Percentiles rank a stretch among this genome's conserved stretches.
Evolutionary conservation across 2,113 vertebrate species (phyloP).

Genomic region (Tetraodon nigroviridis): DNA sequence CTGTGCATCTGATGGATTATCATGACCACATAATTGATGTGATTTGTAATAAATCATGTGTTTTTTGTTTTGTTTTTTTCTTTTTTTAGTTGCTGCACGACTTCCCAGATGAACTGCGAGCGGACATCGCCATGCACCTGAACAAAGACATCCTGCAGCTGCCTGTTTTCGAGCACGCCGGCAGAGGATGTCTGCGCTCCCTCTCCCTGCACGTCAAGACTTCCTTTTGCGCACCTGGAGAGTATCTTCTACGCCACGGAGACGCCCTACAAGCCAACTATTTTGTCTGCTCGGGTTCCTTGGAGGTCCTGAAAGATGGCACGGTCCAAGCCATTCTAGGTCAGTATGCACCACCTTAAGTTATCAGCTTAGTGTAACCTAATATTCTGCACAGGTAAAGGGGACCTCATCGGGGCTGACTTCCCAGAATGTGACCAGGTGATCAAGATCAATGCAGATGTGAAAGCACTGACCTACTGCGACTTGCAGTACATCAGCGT

Average conservation of each 20-base stretch:
- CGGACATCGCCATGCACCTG: slow-evolving; percentile 95
- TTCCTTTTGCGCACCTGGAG: slow-evolving; percentile 91
- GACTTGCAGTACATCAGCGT: slow-evolving; percentile 90
- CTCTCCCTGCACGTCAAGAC: slow-evolving; percentile 96
- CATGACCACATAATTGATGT: too few relatives aligned
- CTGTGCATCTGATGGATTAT: too few relatives aligned
- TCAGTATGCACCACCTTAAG: slow-evolving; percentile 61
- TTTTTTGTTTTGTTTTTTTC: background rate
- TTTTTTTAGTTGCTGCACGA: slow-evolving; percentile 86
- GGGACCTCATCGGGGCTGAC: slow-evolving; percentile 93
- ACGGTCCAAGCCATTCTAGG: slow-evolving; percentile 94
- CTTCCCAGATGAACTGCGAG: slow-evolving; percentile 93
- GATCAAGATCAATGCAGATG: slow-evolving; percentile 90
- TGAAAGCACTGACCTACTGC: slow-evolving; percentile 94
- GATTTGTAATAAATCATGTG: too few relatives aligned
- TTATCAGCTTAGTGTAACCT: background rate
- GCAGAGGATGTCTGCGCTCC: slow-evolving; percentile 90
- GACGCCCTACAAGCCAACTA: slow-evolving; percentile 92
- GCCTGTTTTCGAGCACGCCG: slow-evolving; percentile 86
- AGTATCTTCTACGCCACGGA: slow-evolving; percentile 90
- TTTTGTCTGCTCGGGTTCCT: slow-evolving; percentile 92
- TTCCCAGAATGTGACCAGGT: slow-evolving; percentile 81
- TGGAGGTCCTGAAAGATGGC: slow-evolving; percentile 90
- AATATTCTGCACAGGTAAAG: slow-evolving; percentile 80
- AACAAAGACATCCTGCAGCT: slow-evolving; percentile 98